phyloP scores from a whole-genome alignment of 2,797 vertebrate species.

The Parotocinclus haroldoi region DNA sequence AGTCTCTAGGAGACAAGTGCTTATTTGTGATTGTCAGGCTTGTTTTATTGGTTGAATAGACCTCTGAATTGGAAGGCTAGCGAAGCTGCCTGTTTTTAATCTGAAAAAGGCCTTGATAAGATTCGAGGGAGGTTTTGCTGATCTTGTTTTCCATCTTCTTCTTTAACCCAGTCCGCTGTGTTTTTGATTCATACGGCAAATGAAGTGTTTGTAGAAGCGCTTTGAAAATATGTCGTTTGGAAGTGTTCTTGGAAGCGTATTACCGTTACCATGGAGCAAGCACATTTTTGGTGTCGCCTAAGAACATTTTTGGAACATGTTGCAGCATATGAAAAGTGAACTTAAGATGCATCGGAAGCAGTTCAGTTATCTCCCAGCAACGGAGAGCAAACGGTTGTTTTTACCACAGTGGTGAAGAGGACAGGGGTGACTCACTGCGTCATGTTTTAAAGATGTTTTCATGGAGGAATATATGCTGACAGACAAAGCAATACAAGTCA shows the following conservation, averaged over 20 bases:
- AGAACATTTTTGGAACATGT: no score
- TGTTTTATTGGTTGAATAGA: slow-evolving; percentile 26
- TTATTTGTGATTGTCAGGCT: slow-evolving; percentile 30
- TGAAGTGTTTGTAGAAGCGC: no score
- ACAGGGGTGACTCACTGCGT: background rate
- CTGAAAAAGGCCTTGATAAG: background rate
- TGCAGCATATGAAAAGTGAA: background rate
- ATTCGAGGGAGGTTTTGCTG: background rate
- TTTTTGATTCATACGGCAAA: background rate
- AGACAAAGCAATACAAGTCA: slow-evolving; percentile 1
- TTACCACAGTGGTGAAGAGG: background rate
- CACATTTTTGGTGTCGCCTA: no score
- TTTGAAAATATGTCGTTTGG: no score
- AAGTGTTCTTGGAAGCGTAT: background rate
- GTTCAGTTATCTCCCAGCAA: background rate
- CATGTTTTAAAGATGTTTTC: background rate
- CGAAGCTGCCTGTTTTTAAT: slow-evolving; percentile 5
- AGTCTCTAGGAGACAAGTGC: slow-evolving; percentile 17
- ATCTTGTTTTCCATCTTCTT: background rate
- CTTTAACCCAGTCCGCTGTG: background rate
- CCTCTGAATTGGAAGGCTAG: slow-evolving; percentile 29
- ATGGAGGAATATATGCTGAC: slow-evolving; percentile 5
- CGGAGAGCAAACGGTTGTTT: background rate
- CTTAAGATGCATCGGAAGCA: background rate
- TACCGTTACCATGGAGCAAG: background rate